Evolutionary conservation across 2,888 invertebrate genomes (phyloP), one percentile per base, ranked within the genome.

Genomic region (Cerceris ruficornis): DNA sequence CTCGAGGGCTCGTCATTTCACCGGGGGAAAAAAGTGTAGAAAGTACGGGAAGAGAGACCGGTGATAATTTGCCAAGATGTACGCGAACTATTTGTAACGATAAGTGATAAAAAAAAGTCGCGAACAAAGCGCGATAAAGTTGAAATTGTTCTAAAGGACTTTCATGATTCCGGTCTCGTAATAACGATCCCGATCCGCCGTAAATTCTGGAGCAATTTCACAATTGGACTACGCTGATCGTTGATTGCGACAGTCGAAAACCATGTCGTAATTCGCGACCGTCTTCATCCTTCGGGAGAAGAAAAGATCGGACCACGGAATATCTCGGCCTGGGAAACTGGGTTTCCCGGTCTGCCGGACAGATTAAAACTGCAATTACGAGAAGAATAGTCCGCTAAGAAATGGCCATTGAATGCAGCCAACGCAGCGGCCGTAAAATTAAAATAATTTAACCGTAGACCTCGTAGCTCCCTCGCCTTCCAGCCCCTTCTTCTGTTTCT

Each of bases 291-390:
- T 69, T 73, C 39, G 62, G 28, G 55, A 66, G 41, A 61, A 55
- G 54, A 62, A 57, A 70, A 73, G 84, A 79, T 81, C 79, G 77
- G 70, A 65, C 59, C 49, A 46, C 62, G 62, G 72, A 77, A 68
- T 74, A 67, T 80, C 77, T 74, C 77, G 65, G 50, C 54, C 58
- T 52, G 52, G 57, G 13, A 80, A 82, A 83, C 80, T 81, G 77
- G 79, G 85, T 84, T 85, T 85, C 81, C 78, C 81, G 82, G 77
- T 84, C 80, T 75, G 77, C 55, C 78, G 85, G 87, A 82, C 85
- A 87, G 87, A 90, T 90, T 90, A 89, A 90, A 90, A 89, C 83
- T 85, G 86, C 87, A 90, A 90, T 90, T 88, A 89, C 84, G 84
- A 80, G 86, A 89, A 88, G 89, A 88, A 89, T 88, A 72, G 84